Evolutionary conservation across 35 echinoderm and acorn worm genomes (phyloP), one percentile per base, ranked within the genome.

Genomic region (Ophioderma brevispina): DNA sequence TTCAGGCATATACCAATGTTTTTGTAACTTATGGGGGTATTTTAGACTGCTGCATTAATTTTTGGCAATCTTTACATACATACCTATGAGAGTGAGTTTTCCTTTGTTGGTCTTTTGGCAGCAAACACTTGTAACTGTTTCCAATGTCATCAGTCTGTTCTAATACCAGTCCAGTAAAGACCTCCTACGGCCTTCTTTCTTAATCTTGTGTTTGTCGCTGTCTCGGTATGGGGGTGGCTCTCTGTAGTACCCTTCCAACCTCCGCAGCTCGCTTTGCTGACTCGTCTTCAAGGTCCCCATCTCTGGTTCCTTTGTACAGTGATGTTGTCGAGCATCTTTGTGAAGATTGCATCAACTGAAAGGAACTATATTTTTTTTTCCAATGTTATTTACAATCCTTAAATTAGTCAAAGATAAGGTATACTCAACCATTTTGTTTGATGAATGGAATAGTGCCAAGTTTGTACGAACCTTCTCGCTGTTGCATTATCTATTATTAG

Each of bases 241-340:
- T 32, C 90, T 87, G 43, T 86, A 85, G 49, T 85, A 90, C 92
- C 92, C 90, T 38, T 83, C 79, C 5, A 87, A n/a, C 83, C 52
- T 85, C 83, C 5, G 83, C 63, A 39, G 80, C 80, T n/a, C 0
- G 43, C 21, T 35, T 95, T 63, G 40, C 82, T 87, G 37, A 91
- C 84, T 36, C 59, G 59, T 18, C 59, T 25, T 70, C 59, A 30
- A 70, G n/a, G 59, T 15, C 59, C 4, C 10, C 59, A 30, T 70
- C 59, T 30, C 59, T 70, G 59, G 59, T 70, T 70, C n/a, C 59
- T 25, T 70, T 70, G 59, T 8, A n/a, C n/a, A 13, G 59, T 70
- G 59, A 70, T 70, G 5, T 18, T 6, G 28, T 70, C 59, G 3
- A 70, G 59, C 59, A 70, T 70, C 59, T 70, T 70, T 18, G 28